Conservation (phyloP, 2,888 invertebrate species). For the Patella ulyssiponensis region DNA sequence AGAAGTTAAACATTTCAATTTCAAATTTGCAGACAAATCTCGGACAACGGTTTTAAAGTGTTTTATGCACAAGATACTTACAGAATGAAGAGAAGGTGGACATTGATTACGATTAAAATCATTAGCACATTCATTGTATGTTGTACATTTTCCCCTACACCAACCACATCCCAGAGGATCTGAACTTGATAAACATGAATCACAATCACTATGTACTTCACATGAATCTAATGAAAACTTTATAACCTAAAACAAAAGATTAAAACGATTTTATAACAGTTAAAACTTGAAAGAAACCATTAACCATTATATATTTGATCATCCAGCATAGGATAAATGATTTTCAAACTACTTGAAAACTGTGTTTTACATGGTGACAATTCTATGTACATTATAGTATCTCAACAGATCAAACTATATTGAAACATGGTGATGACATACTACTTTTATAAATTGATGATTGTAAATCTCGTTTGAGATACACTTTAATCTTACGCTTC, state of each 20-base stretch:
- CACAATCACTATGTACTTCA: constrained; percentile 64
- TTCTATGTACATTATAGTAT: too few species aligned
- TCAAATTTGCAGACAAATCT: neutral
- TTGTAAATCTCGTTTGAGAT: too few species aligned
- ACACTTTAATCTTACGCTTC: too few species aligned
- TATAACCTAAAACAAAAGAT: constrained; percentile 56
- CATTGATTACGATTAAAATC: constrained; percentile 37
- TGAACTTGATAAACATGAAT: constrained; percentile 59
- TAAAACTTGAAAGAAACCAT: too few species aligned
- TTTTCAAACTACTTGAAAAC: too few species aligned
- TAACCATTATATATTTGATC: too few species aligned
- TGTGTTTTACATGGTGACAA: too few species aligned
- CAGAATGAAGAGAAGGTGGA: constrained; percentile 40
- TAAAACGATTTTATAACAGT: neutral
- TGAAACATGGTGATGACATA: too few species aligned
- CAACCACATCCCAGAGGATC: constrained; percentile 71
- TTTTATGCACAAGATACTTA: constrained; percentile 20
- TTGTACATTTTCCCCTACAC: constrained; percentile 65
- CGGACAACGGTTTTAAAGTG: neutral
- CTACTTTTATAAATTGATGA: too few species aligned
- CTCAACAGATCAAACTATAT: too few species aligned
- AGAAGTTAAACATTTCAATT: too few species aligned
- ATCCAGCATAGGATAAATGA: too few species aligned
- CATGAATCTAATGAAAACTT: constrained; percentile 68
- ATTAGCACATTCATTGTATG: constrained; percentile 38